Base-by-base conservation (phyloP, 2,797 vertebrate genomes). In the Falco columbarius region DNA sequence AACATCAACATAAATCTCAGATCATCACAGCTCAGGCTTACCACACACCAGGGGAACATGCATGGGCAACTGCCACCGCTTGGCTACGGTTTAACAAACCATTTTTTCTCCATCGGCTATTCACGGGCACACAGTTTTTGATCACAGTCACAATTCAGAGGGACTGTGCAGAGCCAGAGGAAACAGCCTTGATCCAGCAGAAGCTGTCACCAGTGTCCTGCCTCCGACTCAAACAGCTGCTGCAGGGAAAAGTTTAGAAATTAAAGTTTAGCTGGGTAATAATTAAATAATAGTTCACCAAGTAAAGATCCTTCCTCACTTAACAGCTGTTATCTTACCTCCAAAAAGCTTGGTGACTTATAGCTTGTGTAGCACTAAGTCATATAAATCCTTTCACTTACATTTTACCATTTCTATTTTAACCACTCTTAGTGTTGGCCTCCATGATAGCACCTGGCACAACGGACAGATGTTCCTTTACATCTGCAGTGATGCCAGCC, bases 201-300 rank as follows among this genome's bases (percentile, higher is more conserved):
- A 62, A 89, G 42, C 58, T 85, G 63, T 51, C 91, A 86, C 38
- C 3, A 6, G 24, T 62, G 83, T 36, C 70, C 76, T 89, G 51
- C 49, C 66, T 79, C 76, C 4, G 8, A 72, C 23, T 91, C 40
- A 65, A 83, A 42, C 7, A 93, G 44, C 36, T 77, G 51, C 44
- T 80, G n/a, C 55, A 86, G 67, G 80, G 47, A 56, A 86, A 90
- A 82, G 14, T 38, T 76, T 19, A 77, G 46, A 77, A 93, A 83
- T 75, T 44, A 46, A 94, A 79, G 46, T 72, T 65, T 51, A 86
- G 49, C 26, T 47, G 38, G 20, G 59, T 51, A 81, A 84, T 27
- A n/a, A 86, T 54, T 79, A 29, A 46, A 62, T 83, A 75, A 42
- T 30, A 72, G 46, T 51, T 89, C 23, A 59, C 22, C 54, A 83